These are phyloP conservation scores for Bothrops jararaca DNA, from an alignment of 2,113 vertebrate genomes.

Conservation along the genomic window DNA sequence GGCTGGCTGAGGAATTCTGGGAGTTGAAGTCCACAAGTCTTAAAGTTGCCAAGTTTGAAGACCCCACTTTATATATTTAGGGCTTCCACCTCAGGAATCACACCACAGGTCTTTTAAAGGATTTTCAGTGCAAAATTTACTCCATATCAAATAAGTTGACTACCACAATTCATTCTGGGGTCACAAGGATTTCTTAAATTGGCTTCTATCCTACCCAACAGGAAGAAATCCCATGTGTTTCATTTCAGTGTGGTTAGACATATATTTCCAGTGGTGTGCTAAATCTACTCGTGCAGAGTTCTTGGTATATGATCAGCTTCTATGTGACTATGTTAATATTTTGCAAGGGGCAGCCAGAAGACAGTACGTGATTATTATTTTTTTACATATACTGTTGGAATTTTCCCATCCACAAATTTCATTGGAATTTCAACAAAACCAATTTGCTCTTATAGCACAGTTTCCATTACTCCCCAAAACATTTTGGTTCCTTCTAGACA, in stretches of 20 bases:
- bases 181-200: background rate
- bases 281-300: background rate
- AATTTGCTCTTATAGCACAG: background rate
- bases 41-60: no score
- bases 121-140: background rate
- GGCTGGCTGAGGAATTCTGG: no score
- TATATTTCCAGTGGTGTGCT: background rate
- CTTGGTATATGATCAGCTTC: background rate
- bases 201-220: background rate
- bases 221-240: background rate
- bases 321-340: background rate
- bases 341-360: background rate
- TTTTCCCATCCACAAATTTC: background rate
- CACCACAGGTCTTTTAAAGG: background rate
- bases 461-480: background rate
- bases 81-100: background rate
- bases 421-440: background rate
- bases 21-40: no score
- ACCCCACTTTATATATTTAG: background rate
- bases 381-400: background rate
- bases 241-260: background rate
- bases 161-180: background rate
- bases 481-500: background rate
- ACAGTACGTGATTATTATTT: background rate
- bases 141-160: background rate